Percentiles rank a stretch among this genome's conserved stretches.
phyloP scores from a whole-genome alignment of 64 coral and sea anemone genomes.

The Montipora sp. region DNA sequence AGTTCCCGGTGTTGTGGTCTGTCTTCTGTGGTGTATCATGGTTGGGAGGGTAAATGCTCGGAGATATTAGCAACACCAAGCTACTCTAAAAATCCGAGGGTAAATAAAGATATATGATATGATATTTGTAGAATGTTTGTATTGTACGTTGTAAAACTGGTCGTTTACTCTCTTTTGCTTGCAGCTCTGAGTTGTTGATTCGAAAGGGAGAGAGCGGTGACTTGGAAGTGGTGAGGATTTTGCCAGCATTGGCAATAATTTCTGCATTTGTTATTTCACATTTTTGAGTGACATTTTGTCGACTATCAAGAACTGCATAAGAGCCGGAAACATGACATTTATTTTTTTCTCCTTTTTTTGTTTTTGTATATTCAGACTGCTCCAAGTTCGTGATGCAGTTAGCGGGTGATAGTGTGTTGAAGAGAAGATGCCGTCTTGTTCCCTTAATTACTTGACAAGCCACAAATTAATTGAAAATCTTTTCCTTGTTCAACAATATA shows the following conservation, averaged over 20 bases:
- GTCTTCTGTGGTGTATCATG: no score
- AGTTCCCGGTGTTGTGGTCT: no score
- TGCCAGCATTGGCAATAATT: background rate
- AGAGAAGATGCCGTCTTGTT: background rate
- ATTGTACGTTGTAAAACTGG: no score
- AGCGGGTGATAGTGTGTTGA: background rate
- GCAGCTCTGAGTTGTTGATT: constrained; percentile 69
- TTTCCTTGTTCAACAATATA: background rate
- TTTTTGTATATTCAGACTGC: background rate
- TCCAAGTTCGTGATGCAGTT: background rate
- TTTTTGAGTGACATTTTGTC: no score
- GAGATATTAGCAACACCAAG: no score
- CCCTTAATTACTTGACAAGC: background rate
- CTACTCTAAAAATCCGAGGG: no score
- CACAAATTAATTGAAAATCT: background rate
- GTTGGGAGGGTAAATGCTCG: no score
- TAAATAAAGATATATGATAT: no score
- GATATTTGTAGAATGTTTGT: no score
- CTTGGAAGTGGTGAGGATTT: constrained; percentile 86
- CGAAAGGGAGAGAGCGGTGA: constrained; percentile 86
- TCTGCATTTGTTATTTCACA: no score
- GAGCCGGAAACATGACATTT: background rate
- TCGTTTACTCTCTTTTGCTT: background rate
- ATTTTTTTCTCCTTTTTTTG: background rate
- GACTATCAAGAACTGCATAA: no score